Base-by-base conservation (phyloP, 2,888 invertebrate species). In the Oscheius myriophilus region DNA sequence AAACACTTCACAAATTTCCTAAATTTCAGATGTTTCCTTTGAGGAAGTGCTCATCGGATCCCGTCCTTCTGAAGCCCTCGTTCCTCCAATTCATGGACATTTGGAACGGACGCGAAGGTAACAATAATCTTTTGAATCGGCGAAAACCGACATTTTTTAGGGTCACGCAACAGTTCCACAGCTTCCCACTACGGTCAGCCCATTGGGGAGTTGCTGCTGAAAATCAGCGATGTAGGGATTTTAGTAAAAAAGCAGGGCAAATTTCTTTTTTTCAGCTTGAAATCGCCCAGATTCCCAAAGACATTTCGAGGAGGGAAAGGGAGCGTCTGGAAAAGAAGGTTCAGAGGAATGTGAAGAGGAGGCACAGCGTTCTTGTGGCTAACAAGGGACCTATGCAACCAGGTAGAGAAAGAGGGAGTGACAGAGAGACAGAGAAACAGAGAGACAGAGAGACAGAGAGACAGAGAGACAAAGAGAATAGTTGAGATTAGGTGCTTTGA, bases 31-130 rank as follows among this genome's bases (percentile, higher is more conserved):
- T 53, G 41, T 41, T 26, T 21, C 25, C 18, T 33, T 21, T 76
- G 1, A 66, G 70, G 18, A 64, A 63, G 1, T 69, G 72, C 14
- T 53, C 67, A 39, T 76, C 76, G 11, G 76, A 76, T 49, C 76
- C 76, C 26, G 72, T 76, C 23, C 71, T 76, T 6, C 69, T 76
- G n/a, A 76, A 76, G 57, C 74, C 73, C 7, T 51, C 62, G 33
- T 53, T 65, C 14, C 41, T 57, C 21, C 59, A 67, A 18, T 76
- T 76, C 57, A 33, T 76, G 3, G 46, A 65, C 3, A 23, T 53
- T 14, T 76, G 76, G 76, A 74, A 74, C 18, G 53, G 42, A 11
- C 46, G 46, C 18, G 18, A 46, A 49, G 33, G 59, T 59, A 21
- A 16, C n/a, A n/a, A n/a, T n/a, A n/a, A n/a, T n/a, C n/a, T n/a